Evolutionary conservation across 2,113 vertebrate genomes (phyloP), one percentile per base, ranked within the genome.

Genomic region (Oreochromis tanganicae): DNA sequence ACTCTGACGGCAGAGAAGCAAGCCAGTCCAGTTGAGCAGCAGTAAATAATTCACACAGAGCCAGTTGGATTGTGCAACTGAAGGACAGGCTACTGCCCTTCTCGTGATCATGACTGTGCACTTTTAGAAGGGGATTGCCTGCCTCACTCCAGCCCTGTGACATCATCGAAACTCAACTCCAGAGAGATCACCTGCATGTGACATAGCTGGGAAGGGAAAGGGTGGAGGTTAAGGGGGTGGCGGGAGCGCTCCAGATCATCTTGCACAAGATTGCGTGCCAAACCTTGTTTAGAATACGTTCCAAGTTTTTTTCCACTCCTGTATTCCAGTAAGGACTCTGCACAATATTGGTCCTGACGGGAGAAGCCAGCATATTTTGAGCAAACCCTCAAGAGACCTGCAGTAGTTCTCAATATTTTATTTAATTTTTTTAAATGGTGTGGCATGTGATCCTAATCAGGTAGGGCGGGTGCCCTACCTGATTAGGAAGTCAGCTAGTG

Each of bases 41-140:
- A 32, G 50, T 11, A 82, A 32, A 63, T 34, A 78, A 56, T 5
- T 14, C 27, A 87, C 87, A 87, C 63, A 41, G 11, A 12, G 6
- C 10, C 16, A 55, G 29, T 16, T 38, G 14, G 11, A 16, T 94
- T 87, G 87, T 38, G 81, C 41, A 93, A 94, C 87, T 88, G 61
- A 84, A 85, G 81, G 38, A 80, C 80, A 54, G 17, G 7, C 38
- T 80, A 82, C 34, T 13, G 46, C 46, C 9, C 10, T 46, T 4
- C 54, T 3, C 52, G 27, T 95, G 88, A 95, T 46, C 54, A 78
- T 95, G 95, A 95, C 91, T 90, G 36, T 10, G 85, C 93, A 75
- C 52, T 91, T 89, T 57, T n/a, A 41, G 38, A 4, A 19, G 89
- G 91, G 92, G 91, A 91, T 85, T 88, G 89, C 94, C 94, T 32